Conservation (phyloP, 1,140 invertebrate genomes). For the Lethrus apterus region DNA sequence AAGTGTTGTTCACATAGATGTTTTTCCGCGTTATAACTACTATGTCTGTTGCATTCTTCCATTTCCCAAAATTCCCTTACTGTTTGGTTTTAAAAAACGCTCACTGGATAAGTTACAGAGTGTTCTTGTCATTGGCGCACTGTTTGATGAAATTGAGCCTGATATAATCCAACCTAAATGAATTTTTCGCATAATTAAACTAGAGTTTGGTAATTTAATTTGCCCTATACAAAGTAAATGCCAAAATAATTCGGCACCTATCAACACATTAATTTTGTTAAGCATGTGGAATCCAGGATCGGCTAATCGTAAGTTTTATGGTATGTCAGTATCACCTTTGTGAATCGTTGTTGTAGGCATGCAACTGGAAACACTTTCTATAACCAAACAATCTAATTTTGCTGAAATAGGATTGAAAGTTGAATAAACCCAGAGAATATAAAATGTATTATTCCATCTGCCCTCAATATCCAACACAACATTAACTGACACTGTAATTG, state of each 20-base stretch:
- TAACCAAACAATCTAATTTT: slow-evolving; percentile 2
- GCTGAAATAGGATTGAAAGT: neutral
- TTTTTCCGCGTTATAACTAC: neutral
- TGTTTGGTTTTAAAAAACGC: neutral
- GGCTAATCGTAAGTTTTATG: too few relatives aligned
- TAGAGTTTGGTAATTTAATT: neutral
- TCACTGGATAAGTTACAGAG: neutral
- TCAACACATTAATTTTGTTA: neutral
- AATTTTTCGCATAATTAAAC: slow-evolving; percentile 14
- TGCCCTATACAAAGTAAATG: neutral
- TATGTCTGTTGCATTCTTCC: neutral
- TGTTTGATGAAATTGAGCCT: neutral
- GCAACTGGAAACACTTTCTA: neutral
- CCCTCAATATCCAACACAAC: too few relatives aligned
- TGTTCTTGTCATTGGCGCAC: neutral
- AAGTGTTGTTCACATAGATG: neutral
- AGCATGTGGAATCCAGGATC: too few relatives aligned
- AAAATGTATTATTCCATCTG: too few relatives aligned
- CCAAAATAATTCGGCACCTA: too few relatives aligned
- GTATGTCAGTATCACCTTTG: slow-evolving; percentile 1
- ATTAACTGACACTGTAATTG: too few relatives aligned
- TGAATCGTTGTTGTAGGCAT: neutral
- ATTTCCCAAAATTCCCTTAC: slow-evolving; percentile 2
- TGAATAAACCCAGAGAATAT: too few relatives aligned
- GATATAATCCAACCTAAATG: slow-evolving; percentile 19